Evolutionary conservation across 2,113 vertebrate species (phyloP).

Genomic region (Dasyurus viverrinus): DNA sequence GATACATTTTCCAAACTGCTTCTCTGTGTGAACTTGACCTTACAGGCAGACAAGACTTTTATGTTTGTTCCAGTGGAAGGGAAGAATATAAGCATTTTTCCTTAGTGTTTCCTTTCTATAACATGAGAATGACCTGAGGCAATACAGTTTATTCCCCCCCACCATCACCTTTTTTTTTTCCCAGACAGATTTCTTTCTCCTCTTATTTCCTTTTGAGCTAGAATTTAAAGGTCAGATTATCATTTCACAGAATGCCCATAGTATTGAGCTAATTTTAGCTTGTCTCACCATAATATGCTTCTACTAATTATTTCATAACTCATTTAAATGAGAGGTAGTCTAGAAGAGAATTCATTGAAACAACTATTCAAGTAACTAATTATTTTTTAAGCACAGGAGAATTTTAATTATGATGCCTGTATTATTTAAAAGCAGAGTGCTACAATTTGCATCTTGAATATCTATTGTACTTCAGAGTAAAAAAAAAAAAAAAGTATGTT

Average conservation of each 20-base stretch:
- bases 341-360: constrained; percentile 66
- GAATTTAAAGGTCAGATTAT: constrained; percentile 76
- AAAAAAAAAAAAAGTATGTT: constrained; percentile 34
- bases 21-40: constrained; percentile 71
- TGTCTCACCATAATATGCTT: constrained; percentile 58
- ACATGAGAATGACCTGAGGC: constrained; percentile 65
- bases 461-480: constrained; percentile 53
- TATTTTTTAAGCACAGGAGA: constrained; percentile 63
- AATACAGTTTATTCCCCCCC: constrained; percentile 66
- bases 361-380: constrained; percentile 69
- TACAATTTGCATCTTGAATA: constrained; percentile 72
- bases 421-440: constrained; percentile 72
- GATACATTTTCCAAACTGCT: constrained; percentile 67
- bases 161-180: constrained; percentile 12
- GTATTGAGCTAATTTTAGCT: constrained; percentile 30
- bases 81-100: constrained; percentile 64
- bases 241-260: constrained; percentile 66
- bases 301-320: constrained; percentile 79
- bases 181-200: constrained; percentile 57
- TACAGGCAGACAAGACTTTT: constrained; percentile 66
- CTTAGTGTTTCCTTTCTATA: constrained; percentile 69
- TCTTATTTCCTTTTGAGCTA: constrained; percentile 70
- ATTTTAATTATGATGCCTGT: constrained; percentile 76
- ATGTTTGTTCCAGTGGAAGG: constrained; percentile 65
- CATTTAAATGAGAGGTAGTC: constrained; percentile 73